These are phyloP conservation scores for Leptinotarsa juncta DNA, from an alignment of 2,888 invertebrate genomes.

Conservation along the genomic window DNA sequence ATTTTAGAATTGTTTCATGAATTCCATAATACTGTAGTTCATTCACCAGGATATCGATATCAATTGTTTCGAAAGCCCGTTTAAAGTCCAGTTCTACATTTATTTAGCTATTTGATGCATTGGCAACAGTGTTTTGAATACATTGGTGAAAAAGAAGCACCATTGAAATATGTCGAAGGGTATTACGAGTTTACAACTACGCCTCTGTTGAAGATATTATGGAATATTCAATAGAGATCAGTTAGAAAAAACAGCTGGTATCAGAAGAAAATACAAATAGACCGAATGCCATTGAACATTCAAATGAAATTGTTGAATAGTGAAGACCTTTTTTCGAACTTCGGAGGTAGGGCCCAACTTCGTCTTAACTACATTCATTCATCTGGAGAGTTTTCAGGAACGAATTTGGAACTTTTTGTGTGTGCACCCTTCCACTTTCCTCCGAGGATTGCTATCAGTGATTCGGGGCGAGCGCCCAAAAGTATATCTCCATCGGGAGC, in stretches of 20 bases:
- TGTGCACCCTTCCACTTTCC: background rate
- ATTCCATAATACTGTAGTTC: too few species aligned
- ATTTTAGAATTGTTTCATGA: too few species aligned
- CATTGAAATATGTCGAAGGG: too few species aligned
- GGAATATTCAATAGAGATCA: background rate
- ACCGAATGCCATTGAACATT: background rate
- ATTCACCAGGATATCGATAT: too few species aligned
- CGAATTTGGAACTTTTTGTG: background rate
- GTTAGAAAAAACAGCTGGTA: background rate
- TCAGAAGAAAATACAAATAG: background rate
- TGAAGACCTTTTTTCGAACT: background rate
- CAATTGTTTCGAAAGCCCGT: too few species aligned
- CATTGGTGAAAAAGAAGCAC: too few species aligned
- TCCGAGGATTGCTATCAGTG: slow-evolving; percentile 19
- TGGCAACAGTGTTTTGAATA: too few species aligned
- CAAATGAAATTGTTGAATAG: background rate
- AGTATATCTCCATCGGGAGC: slow-evolving; percentile 27
- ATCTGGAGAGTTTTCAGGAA: slow-evolving; percentile 6
- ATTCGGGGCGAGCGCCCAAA: slow-evolving; percentile 13
- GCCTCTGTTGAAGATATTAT: too few species aligned
- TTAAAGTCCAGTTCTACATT: too few species aligned
- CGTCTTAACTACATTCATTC: slow-evolving; percentile 3
- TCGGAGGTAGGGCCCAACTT: background rate
- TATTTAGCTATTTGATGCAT: too few species aligned
- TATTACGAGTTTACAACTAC: too few species aligned